Conservation (phyloP, 35 echinoderm and acorn worm species). For the Apostichopus californicus region DNA sequence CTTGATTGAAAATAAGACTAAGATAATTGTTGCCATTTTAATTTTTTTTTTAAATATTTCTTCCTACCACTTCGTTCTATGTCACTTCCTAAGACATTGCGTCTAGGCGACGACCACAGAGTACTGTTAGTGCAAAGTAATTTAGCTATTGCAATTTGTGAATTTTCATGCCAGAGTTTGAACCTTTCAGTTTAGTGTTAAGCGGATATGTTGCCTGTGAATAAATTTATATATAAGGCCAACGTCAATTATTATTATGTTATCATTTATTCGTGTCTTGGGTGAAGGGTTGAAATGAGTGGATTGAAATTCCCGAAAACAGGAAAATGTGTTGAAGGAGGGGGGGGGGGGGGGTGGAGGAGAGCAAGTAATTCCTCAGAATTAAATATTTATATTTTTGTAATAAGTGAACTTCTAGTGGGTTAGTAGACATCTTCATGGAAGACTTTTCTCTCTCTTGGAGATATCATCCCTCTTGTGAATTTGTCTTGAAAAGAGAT, state of each 20-base stretch:
- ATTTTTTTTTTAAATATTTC: neutral
- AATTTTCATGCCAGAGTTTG: constrained; percentile 28
- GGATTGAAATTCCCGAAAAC: too few species aligned
- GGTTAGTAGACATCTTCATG: too few species aligned
- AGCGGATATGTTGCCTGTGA: constrained; percentile 32
- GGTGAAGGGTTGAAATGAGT: too few species aligned
- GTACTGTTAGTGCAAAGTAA: neutral
- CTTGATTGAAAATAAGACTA: neutral
- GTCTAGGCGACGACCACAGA: neutral
- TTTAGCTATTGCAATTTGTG: constrained; percentile 3
- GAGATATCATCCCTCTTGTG: too few species aligned
- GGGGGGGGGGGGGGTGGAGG: too few species aligned
- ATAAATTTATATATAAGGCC: constrained; percentile 40
- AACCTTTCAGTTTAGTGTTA: constrained; percentile 23
- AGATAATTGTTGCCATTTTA: neutral
- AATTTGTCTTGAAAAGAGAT: too few species aligned
- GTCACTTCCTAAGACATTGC: neutral
- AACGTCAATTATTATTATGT: neutral
- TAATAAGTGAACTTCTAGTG: too few species aligned
- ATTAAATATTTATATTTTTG: too few species aligned
- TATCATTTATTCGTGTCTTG: too few species aligned
- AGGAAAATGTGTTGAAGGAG: too few species aligned
- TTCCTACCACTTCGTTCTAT: neutral
- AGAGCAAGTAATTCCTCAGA: too few species aligned
- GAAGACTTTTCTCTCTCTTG: too few species aligned